Evolutionary conservation across 2,113 vertebrate genomes (phyloP), one percentile per base, ranked within the genome.

Genomic region (Nesoenas mayeri): DNA sequence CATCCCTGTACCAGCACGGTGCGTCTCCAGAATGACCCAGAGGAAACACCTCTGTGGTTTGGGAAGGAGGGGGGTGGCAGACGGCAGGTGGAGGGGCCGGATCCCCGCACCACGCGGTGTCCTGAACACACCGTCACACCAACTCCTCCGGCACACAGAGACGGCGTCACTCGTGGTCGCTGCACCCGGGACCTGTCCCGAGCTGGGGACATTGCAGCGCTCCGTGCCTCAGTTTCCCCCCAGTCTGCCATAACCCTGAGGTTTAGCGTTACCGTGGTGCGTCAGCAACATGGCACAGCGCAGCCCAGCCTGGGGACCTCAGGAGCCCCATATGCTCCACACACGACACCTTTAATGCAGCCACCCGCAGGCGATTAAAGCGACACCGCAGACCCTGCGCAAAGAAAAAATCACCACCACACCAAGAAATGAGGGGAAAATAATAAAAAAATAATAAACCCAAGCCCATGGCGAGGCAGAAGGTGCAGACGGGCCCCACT

Each of bases 361-460:
- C 26, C 60, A 69, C 50, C 84, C 81, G 61, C 80, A 66, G 48
- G 40, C 2, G 0, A 26, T 32, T n/a, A 12, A 54, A 61, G 62
- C 1, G 0, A 74, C 3, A 13, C 60, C 38, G 34, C 65, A 78
- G 56, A 72, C 7, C 21, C 70, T 26, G 22, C 0, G 0, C 44
- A 56, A n/a, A 67, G 28, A 58, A 12, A 28, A 34, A 25, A 65
- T 29, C 40, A 36, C 42, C 42, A 44, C 42, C 42, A 44, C 42
- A 15, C 17, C 18, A 91, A 47, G 50, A 64, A 60, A 36, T 1
- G 2, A 5, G 17, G 6, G 5, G 7, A 10, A 9, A 24, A 7
- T 15, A 8, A 3, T 16, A 24, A 50, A 57, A 91, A 61, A 48
- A 4, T 48, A 56, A 2, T 7, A 17, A 28, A n/a, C 18, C 14